Base-by-base conservation (phyloP, 2,888 invertebrate species). In the Epirrhoe tristata region DNA sequence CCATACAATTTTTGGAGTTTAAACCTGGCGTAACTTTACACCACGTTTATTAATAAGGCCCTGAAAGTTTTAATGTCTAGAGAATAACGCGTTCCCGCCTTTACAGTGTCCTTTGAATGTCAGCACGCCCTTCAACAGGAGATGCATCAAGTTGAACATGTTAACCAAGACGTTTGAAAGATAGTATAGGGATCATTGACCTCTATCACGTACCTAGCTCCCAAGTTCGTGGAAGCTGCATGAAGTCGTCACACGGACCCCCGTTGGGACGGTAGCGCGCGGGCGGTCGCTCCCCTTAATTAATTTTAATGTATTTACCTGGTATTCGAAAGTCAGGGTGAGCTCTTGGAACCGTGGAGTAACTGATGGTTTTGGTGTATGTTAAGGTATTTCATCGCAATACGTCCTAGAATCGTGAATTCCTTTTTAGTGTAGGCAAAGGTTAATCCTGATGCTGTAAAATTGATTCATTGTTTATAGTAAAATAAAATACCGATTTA, bases 261-360 rank as follows among this genome's bases (percentile, higher is more conserved):
- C 87, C 89, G 85, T 87, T 75, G 88, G 84, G 86, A 84, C 90
- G 89, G 91, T 90, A 90, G 91, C 91, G 85, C 82, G 88, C 92
- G 92, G 92, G 93, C 91, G 93, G 93, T 92, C 91, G 74, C 80
- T 80, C 78, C 84, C 86, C 83, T 90, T 92, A 90, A 93, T 93
- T 93, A 93, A 92, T 92, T 92, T 90, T 83, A 91, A 90, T 88
- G 83, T 81, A 87, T 84, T 88, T 89, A 89, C 89, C 90, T 90
- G 87, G 78, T 77, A 61, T 62, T 58, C 57, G 31, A 24, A 56
- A 66, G 48, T 53, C 61, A 53, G 61, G 65, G 55, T 50, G 60
- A 56, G 55, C 43, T 69, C 68, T 64, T 34, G 54, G 63, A 64
- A 60, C 50, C 50, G 58, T 48, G 58, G 31, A 53, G 63, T 48